A percentile compares a stretch with the other conserved stretches of the same genome.
These are phyloP conservation scores for Xenopus borealis DNA, from an alignment of 2,113 vertebrate species.

Conservation along the genomic window DNA sequence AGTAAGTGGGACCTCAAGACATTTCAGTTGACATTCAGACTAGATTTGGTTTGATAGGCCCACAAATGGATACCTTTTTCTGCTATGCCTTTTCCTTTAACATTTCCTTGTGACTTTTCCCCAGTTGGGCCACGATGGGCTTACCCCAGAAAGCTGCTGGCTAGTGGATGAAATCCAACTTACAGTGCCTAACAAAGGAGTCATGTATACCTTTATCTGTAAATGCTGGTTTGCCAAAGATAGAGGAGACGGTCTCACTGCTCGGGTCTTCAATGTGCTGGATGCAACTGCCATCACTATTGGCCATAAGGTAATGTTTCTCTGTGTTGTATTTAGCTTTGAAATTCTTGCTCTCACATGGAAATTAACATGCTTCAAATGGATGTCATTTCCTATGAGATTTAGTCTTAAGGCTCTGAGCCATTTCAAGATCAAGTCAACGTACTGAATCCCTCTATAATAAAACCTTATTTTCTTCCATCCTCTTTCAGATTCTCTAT, in stretches of 20 bases:
- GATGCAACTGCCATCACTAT: constrained; percentile 82
- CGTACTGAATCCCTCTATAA: no score
- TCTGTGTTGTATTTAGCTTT: no score
- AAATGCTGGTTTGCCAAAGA: constrained; percentile 98
- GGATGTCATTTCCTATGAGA: no score
- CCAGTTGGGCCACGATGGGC: constrained; percentile 91
- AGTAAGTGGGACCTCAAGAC: no score
- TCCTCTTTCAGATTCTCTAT: constrained; percentile 75
- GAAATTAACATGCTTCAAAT: no score
- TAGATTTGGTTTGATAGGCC: no score
- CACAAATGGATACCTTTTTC: no score
- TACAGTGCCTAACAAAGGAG: constrained; percentile 85
- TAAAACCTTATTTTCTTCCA: not conserved
- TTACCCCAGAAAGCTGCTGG: constrained; percentile 96
- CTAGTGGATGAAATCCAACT: constrained; percentile 84
- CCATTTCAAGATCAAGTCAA: no score
- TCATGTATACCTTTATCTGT: constrained; percentile 83
- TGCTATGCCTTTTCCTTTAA: not conserved
- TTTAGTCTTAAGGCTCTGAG: no score
- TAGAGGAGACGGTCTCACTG: constrained; percentile 85
- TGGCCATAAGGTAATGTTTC: constrained; percentile 74
- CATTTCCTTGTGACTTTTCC: not conserved
- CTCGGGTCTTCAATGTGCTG: constrained; percentile 82
- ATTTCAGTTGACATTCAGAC: no score
- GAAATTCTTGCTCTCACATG: no score